Evolutionary conservation across 2,113 vertebrate species (phyloP), one percentile per base, ranked within the genome.

Genomic region (Bubo blakistoni): DNA sequence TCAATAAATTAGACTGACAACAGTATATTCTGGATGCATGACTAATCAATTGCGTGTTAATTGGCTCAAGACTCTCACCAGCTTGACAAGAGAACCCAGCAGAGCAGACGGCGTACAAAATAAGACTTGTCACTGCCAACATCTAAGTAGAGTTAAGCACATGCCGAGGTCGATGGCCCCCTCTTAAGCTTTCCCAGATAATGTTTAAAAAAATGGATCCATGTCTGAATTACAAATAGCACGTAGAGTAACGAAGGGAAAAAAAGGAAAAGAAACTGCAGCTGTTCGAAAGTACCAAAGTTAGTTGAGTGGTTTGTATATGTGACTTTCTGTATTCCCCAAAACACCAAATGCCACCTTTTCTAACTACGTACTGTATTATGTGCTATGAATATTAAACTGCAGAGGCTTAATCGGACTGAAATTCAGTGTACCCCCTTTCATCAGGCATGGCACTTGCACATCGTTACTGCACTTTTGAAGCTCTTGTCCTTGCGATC

Each of bases 401-500:
- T 25, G 58, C 30, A 29, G 55, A n/a, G 16, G 44, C 22, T 72
- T 52, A 22, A 22, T 69, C 27, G 19, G n/a, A 3, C 20, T 27
- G 52, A n/a, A 58, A 36, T 22, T 21, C 18, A 8, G 7, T 1
- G 21, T 17, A 19, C 32, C 27, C 30, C 30, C 29, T 86, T 24
- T 38, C 16, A 3, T 4, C 72, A 61, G 69, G 24, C 27, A 9
- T 16, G 34, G 44, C 30, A 6, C 40, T 38, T n/a, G 59, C 24
- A 1, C 21, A 4, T 17, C 3, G 2, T n/a, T 8, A 7, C 57
- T 15, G 52, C 18, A 2, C 29, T 65, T 1, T 11, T 25, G 13
- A 10, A 61, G 27, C 42, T 29, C 30, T 13, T 13, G 6, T 10
- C 47, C 27, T 22, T 6, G 49, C 2, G 3, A n/a, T 27, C 42